Conservation (phyloP, 2,888 invertebrate genomes). For the Germaria angustata region DNA sequence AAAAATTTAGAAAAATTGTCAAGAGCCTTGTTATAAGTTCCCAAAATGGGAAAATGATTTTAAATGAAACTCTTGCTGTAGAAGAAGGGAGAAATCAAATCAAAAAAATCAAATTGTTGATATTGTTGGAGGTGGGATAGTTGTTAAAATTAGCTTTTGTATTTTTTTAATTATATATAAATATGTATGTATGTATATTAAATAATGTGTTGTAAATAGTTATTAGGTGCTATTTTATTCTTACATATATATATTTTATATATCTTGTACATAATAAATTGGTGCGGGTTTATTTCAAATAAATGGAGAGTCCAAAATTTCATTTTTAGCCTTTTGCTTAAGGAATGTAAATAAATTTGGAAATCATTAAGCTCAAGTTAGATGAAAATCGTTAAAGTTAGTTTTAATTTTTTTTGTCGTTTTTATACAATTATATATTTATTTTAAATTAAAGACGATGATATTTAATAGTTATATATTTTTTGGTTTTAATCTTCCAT, state of each 20-base stretch:
- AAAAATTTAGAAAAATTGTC: background rate
- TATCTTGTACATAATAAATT: constrained; percentile 63
- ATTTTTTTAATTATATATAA: background rate
- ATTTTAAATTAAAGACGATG: constrained; percentile 3
- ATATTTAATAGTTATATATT: constrained; percentile 7
- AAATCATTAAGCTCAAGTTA: constrained; percentile 53
- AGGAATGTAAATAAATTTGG: constrained; percentile 10
- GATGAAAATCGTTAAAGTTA: background rate
- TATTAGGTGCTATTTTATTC: constrained; percentile 45
- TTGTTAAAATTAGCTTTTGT: background rate
- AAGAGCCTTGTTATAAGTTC: background rate
- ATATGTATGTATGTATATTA: background rate
- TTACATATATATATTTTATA: constrained; percentile 10
- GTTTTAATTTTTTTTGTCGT: background rate
- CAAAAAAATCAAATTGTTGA: background rate
- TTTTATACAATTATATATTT: constrained; percentile 23
- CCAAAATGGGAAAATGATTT: background rate
- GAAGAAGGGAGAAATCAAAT: background rate
- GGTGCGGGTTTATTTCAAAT: constrained; percentile 52
- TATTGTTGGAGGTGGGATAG: constrained; percentile 29
- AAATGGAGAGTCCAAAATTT: constrained; percentile 12
- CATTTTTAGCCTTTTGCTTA: background rate
- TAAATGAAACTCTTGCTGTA: background rate
- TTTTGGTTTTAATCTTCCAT: constrained; percentile 22
- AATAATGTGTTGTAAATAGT: constrained; percentile 43